Evolutionary conservation across 2,888 invertebrate species (phyloP).

Genomic region (Lepidochrysops patricia): DNA sequence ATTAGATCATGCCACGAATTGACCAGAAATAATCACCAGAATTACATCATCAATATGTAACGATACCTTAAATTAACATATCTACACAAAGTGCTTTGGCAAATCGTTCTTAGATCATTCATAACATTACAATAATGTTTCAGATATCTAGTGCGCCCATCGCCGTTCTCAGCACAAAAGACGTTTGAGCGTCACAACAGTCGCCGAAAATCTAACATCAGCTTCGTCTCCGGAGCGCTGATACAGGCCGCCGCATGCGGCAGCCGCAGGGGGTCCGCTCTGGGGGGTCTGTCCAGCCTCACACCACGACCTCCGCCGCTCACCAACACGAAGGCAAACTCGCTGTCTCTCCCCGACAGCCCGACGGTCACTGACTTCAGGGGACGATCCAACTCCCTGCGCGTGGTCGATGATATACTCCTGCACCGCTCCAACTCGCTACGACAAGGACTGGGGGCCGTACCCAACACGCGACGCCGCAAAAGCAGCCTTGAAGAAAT

Average conservation of each 20-base stretch:
- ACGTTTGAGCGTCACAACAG: slow-evolving; percentile 95
- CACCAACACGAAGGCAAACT: slow-evolving; percentile 89
- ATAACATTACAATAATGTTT: slow-evolving; percentile 15
- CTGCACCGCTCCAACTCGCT: slow-evolving; percentile 88
- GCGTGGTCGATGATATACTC: slow-evolving; percentile 89
- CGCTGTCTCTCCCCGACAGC: slow-evolving; percentile 90
- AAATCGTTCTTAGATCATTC: neutral
- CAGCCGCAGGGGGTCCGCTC: slow-evolving; percentile 81
- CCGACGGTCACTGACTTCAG: slow-evolving; percentile 87
- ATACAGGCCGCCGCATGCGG: slow-evolving; percentile 70
- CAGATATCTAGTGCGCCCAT: slow-evolving; percentile 93
- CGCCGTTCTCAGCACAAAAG: slow-evolving; percentile 95
- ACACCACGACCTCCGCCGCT: slow-evolving; percentile 83
- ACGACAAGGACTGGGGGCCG: slow-evolving; percentile 83
- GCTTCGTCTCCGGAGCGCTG: slow-evolving; percentile 88
- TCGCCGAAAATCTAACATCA: slow-evolving; percentile 91
- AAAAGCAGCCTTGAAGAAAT: slow-evolving; percentile 92
- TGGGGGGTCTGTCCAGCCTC: slow-evolving; percentile 72
- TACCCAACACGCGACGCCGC: slow-evolving; percentile 73
- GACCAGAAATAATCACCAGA: too few species aligned
- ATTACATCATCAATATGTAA: too few species aligned
- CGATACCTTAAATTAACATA: too few species aligned
- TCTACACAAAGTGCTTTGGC: too few species aligned
- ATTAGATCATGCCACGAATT: too few species aligned
- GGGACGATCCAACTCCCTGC: slow-evolving; percentile 88